Evolutionary conservation across 2,113 vertebrate genomes (phyloP).

Genomic region (Atherinomorus stipes): DNA sequence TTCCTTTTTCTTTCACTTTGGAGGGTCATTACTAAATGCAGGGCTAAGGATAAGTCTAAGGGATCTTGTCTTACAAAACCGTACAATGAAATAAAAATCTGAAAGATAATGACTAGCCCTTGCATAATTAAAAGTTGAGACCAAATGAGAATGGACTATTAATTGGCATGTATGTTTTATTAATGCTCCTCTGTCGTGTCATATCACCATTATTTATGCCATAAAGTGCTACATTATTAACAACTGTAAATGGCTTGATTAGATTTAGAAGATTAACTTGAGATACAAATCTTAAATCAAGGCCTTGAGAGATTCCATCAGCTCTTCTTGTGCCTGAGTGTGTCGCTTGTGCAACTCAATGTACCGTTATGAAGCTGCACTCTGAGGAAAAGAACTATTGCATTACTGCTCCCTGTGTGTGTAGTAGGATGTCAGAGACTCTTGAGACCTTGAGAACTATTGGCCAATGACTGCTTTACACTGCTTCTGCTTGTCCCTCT

Average conservation of each 20-base stretch:
- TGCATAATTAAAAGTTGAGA: slow-evolving; percentile 66
- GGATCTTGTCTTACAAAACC: slow-evolving; percentile 6
- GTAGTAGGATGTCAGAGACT: slow-evolving; percentile 29
- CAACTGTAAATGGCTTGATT: slow-evolving; percentile 53
- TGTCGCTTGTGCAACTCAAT: background rate
- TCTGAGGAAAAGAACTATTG: slow-evolving; percentile 44
- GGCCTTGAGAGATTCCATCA: background rate
- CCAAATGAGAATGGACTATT: slow-evolving; percentile 54
- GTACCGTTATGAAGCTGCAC: slow-evolving; percentile 16
- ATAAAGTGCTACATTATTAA: slow-evolving; percentile 66
- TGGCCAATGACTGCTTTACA: slow-evolving; percentile 24
- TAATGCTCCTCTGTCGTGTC: slow-evolving; percentile 61
- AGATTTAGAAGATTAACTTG: slow-evolving; percentile 41
- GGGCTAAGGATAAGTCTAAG: slow-evolving; percentile 4
- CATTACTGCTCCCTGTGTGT: slow-evolving; percentile 35
- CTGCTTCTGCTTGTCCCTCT: slow-evolving; percentile 35
- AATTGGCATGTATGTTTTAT: slow-evolving; percentile 68
- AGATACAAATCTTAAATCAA: slow-evolving; percentile 26
- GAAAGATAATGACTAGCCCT: slow-evolving; percentile 50
- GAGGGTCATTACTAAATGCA: background rate
- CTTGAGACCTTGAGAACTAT: slow-evolving; percentile 18
- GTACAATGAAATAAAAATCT: slow-evolving; percentile 31
- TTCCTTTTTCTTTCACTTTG: background rate
- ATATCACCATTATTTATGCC: slow-evolving; percentile 54
- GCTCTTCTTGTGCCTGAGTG: background rate